Evolutionary conservation across 2,888 invertebrate species (phyloP).

Genomic region (Tricholauxania praeusta): DNA sequence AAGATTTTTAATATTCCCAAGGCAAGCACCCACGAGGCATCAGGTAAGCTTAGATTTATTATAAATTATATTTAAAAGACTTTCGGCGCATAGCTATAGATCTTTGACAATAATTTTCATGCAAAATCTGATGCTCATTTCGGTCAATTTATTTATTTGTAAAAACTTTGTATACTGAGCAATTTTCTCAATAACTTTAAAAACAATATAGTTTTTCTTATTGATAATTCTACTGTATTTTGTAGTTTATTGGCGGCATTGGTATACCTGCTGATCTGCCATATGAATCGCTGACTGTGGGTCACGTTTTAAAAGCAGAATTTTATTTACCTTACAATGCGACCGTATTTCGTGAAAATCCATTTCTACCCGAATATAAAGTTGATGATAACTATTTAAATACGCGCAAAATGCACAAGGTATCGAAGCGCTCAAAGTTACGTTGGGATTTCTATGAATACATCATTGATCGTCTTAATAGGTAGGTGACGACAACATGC

Average conservation of each 20-base stretch:
- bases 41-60: slow-evolving; percentile 49
- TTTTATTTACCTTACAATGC: slow-evolving; percentile 59
- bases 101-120: too few relatives aligned
- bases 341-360: slow-evolving; percentile 58
- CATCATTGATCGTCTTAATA: slow-evolving; percentile 52
- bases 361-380: slow-evolving; percentile 59
- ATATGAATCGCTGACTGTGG: slow-evolving; percentile 59
- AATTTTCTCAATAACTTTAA: not conserved
- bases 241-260: slow-evolving; percentile 61
- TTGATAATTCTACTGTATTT: not conserved
- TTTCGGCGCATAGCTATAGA: too few relatives aligned
- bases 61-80: too few relatives aligned
- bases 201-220: not conserved
- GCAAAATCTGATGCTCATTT: not conserved
- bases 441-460: slow-evolving; percentile 57
- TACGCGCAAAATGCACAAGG: slow-evolving; percentile 31
- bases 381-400: slow-evolving; percentile 26
- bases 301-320: slow-evolving; percentile 59
- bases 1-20: slow-evolving; percentile 60
- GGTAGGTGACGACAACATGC: slow-evolving; percentile 45
- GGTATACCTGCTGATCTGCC: slow-evolving; percentile 62
- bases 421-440: slow-evolving; percentile 43
- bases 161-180: not conserved
- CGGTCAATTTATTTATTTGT: not conserved
- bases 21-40: slow-evolving; percentile 60